These are phyloP conservation scores for Tragelaphus eurycerus DNA, from an alignment of 2,797 vertebrate genomes.

Conservation along the genomic window DNA sequence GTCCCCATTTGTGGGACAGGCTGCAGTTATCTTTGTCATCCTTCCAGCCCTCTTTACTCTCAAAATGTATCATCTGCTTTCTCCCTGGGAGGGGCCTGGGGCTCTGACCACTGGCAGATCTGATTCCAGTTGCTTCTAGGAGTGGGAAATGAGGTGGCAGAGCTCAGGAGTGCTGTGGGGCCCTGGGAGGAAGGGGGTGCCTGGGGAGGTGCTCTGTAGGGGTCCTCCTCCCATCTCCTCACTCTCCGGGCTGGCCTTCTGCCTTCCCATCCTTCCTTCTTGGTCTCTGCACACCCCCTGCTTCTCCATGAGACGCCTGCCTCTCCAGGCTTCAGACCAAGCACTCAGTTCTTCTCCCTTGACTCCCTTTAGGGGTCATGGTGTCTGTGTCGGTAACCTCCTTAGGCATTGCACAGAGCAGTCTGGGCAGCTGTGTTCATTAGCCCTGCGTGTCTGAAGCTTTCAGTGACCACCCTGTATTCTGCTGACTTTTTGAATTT, in stretches of 20 bases:
- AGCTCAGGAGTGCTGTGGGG: too few relatives aligned
- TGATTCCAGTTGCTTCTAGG: not conserved
- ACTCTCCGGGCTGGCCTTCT: too few relatives aligned
- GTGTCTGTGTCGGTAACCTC: accelerated
- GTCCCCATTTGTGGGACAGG: too few relatives aligned
- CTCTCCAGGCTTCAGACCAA: not conserved
- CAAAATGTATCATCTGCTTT: too few relatives aligned
- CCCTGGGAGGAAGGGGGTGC: not conserved
- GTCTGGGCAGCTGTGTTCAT: not conserved
- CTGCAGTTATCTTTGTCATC: accelerated
- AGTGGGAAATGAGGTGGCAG: not conserved
- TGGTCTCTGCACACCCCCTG: not conserved
- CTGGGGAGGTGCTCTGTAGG: accelerated
- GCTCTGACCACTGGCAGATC: too few relatives aligned
- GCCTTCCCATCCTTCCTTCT: not conserved
- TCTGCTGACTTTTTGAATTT: not conserved
- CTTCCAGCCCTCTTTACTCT: not conserved
- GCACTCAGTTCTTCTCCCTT: not conserved
- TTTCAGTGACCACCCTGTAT: not conserved
- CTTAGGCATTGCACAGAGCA: not conserved
- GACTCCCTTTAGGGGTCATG: too few relatives aligned
- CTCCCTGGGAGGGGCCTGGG: not conserved
- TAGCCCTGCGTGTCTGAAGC: not conserved
- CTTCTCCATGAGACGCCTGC: not conserved
- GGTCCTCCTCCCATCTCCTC: not conserved